Percentiles rank a stretch among this genome's conserved stretches.
Evolutionary conservation across 2,113 vertebrate genomes (phyloP).

Genomic region (Hypanus sabinus): DNA sequence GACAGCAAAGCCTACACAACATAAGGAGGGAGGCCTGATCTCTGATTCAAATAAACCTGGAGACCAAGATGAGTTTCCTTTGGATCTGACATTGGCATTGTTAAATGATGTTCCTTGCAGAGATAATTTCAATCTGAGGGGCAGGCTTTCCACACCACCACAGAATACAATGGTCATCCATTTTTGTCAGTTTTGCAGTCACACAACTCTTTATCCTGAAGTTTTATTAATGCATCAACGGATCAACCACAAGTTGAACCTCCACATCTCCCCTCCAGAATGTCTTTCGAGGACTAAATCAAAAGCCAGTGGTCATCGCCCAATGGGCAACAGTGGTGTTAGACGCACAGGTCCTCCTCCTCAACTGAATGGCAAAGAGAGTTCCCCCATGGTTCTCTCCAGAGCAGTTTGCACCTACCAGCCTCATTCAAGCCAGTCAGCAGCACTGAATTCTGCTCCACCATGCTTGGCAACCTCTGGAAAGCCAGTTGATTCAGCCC

Average conservation of each 20-base stretch:
- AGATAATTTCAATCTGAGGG: slow-evolving; percentile 48
- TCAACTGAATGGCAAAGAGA: slow-evolving; percentile 74
- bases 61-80: slow-evolving; percentile 48
- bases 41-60: slow-evolving; percentile 52
- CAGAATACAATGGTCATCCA: slow-evolving; percentile 67
- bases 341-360: slow-evolving; percentile 85
- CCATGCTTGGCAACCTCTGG: slow-evolving; percentile 41
- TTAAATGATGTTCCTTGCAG: slow-evolving; percentile 50
- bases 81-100: slow-evolving; percentile 62
- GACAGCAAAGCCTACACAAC: background rate
- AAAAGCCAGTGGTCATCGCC: slow-evolving; percentile 58
- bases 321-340: slow-evolving; percentile 56
- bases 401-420: slow-evolving; percentile 69
- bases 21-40: slow-evolving; percentile 39
- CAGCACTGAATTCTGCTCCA: slow-evolving; percentile 49
- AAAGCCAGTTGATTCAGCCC: slow-evolving; percentile 43
- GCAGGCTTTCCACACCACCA: slow-evolving; percentile 46
- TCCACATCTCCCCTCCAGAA: slow-evolving; percentile 64
- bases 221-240: slow-evolving; percentile 92
- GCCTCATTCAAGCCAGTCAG: slow-evolving; percentile 48
- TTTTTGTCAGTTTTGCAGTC: slow-evolving; percentile 80
- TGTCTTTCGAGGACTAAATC: slow-evolving; percentile 71
- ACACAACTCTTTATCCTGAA: slow-evolving; percentile 82
- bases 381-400: slow-evolving; percentile 67
- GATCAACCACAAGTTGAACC: slow-evolving; percentile 80